Evolutionary conservation across 2,888 invertebrate species (phyloP).

Genomic region (Belgica antarctica): DNA sequence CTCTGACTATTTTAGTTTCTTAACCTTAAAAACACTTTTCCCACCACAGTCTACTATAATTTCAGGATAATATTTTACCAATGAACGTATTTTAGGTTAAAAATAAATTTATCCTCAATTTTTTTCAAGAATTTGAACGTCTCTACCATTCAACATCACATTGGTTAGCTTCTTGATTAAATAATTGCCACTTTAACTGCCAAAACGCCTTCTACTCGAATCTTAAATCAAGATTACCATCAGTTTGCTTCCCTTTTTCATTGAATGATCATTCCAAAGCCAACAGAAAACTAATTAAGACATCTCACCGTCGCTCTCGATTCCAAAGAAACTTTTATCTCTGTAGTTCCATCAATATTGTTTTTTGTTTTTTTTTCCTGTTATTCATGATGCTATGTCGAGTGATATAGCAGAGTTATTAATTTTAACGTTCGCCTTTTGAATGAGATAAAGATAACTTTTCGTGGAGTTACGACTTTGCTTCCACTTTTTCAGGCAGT

Average conservation of each 20-base stretch:
- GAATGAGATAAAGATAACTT: conserved; percentile 14
- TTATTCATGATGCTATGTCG: neutral
- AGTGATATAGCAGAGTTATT: conserved; percentile 27
- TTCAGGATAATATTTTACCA: no score
- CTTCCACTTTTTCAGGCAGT: neutral
- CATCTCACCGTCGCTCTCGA: conserved; percentile 15
- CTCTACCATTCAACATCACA: no score
- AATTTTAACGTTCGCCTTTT: conserved; percentile 18
- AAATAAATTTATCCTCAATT: no score
- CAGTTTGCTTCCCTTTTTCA: neutral
- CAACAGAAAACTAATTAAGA: conserved; percentile 18
- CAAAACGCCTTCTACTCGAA: no score
- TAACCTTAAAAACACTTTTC: no score
- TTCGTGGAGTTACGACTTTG: neutral
- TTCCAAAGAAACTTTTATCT: conserved; percentile 25
- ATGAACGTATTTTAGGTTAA: no score
- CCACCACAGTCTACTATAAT: no score
- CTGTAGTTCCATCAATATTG: conserved; percentile 17
- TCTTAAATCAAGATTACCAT: no score
- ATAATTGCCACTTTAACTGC: no score
- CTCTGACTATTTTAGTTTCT: no score
- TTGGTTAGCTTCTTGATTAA: no score
- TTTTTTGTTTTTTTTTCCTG: conserved; percentile 3
- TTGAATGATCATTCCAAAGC: conserved; percentile 19
- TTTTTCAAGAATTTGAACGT: no score